These are phyloP conservation scores for Lypha dubia DNA, from an alignment of 2,888 invertebrate genomes.

Conservation along the genomic window DNA sequence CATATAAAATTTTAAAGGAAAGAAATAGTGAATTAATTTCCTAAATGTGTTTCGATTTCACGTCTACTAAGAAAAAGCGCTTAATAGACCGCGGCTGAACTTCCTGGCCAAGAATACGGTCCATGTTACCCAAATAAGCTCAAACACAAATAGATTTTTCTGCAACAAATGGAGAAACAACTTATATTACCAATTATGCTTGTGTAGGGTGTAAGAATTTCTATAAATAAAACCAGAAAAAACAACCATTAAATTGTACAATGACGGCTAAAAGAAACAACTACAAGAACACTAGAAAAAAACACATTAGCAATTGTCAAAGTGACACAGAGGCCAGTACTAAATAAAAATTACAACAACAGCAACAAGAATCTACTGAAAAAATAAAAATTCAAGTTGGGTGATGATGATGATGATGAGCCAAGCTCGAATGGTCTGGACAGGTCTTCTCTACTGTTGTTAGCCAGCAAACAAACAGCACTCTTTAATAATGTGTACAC, in stretches of 20 bases:
- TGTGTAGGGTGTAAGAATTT: constrained; percentile 15
- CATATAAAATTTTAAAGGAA: no score
- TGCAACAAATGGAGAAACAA: neutral
- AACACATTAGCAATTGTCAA: constrained; percentile 36
- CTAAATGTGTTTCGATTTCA: no score
- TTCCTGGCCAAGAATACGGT: no score
- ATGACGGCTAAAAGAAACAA: constrained; percentile 5
- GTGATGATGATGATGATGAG: constrained; percentile 41
- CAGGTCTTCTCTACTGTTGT: constrained; percentile 16
- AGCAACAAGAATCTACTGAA: constrained; percentile 17
- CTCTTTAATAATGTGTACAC: neutral
- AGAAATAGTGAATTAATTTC: no score
- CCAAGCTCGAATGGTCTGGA: constrained; percentile 29
- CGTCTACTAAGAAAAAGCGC: no score
- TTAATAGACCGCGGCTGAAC: no score
- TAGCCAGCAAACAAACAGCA: constrained; percentile 1
- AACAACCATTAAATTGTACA: constrained; percentile 30
- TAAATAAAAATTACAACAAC: neutral
- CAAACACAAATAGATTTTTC: neutral
- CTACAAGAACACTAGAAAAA: neutral
- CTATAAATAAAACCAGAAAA: constrained; percentile 10
- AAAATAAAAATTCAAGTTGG: constrained; percentile 8
- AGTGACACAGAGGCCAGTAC: constrained; percentile 43
- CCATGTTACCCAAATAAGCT: neutral
- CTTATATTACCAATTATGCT: neutral